phyloP scores from a whole-genome alignment of 2,113 vertebrate genomes.

The Danionella cerebrum region DNA sequence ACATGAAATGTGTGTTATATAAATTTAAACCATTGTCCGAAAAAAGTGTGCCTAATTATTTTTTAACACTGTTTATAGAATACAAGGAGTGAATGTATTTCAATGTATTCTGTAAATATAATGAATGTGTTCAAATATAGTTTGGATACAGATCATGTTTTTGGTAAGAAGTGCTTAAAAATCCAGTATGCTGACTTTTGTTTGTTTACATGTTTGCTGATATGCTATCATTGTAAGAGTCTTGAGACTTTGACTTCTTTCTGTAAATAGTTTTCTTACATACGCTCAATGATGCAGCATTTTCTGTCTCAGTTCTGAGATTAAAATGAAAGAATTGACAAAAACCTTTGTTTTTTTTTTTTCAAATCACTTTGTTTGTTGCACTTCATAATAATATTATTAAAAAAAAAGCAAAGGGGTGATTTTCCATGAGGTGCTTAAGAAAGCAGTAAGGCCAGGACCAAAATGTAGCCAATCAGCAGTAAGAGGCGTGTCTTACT shows the following conservation, averaged over 20 bases:
- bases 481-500: no score
- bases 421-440: no score
- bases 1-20: conserved; percentile 34
- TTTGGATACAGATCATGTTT: conserved; percentile 61
- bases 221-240: conserved; percentile 48
- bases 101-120: conserved; percentile 93
- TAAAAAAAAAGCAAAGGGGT: no score
- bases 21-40: conserved; percentile 41
- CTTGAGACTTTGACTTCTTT: conserved; percentile 25
- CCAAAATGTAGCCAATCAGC: no score
- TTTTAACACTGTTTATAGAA: conserved; percentile 83
- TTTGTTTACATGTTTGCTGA: conserved; percentile 26
- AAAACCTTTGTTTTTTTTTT: conserved; percentile 8
- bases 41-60: conserved; percentile 74
- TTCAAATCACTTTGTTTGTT: conserved; percentile 1
- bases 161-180: conserved; percentile 55
- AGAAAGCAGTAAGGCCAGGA: no score
- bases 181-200: conserved; percentile 42
- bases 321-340: conserved; percentile 49
- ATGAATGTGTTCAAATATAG: conserved; percentile 66
- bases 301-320: conserved; percentile 41
- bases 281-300: conserved; percentile 53
- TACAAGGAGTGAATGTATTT: conserved; percentile 74
- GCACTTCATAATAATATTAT: not conserved
- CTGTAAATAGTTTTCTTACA: conserved; percentile 67